Evolutionary conservation across 1,140 invertebrate species (phyloP).

Genomic region (Drosophila orena): DNA sequence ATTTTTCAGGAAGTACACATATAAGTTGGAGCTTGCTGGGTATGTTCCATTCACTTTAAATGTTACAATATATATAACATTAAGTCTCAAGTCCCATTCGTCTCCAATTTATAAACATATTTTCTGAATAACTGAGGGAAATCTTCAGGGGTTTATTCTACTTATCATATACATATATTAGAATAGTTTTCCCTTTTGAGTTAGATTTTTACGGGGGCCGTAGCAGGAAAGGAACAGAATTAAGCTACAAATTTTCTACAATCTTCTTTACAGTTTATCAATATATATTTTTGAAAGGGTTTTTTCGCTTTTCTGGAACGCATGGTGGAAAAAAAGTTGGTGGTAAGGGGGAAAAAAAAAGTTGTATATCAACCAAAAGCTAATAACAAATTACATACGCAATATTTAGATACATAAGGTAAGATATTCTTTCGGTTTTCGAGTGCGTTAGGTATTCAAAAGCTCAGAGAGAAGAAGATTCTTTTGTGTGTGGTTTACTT

Average conservation of each 20-base stretch:
- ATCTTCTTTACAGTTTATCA: conserved; percentile 41
- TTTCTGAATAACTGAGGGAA: background rate
- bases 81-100: too few relatives aligned
- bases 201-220: conserved; percentile 27
- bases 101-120: conserved; percentile 16
- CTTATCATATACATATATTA: conserved; percentile 33
- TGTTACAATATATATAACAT: too few relatives aligned
- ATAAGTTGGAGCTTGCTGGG: conserved; percentile 15
- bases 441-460: conserved; percentile 50
- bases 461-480: conserved; percentile 61
- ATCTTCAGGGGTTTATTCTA: conserved; percentile 27
- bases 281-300: conserved; percentile 6
- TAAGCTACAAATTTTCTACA: conserved; percentile 45
- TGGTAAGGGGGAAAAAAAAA: conserved; percentile 45
- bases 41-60: background rate
- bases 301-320: conserved; percentile 43
- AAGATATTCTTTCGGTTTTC: conserved; percentile 40
- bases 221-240: conserved; percentile 36
- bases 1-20: conserved; percentile 29
- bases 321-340: conserved; percentile 37
- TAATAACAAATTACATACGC: conserved; percentile 57
- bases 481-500: conserved; percentile 43
- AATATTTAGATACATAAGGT: conserved; percentile 42
- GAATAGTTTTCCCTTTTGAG: conserved; percentile 38
- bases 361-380: conserved; percentile 48